Evolutionary conservation across 2,888 invertebrate species (phyloP), one percentile per base, ranked within the genome.

Genomic region (Eupeodes luniger): DNA sequence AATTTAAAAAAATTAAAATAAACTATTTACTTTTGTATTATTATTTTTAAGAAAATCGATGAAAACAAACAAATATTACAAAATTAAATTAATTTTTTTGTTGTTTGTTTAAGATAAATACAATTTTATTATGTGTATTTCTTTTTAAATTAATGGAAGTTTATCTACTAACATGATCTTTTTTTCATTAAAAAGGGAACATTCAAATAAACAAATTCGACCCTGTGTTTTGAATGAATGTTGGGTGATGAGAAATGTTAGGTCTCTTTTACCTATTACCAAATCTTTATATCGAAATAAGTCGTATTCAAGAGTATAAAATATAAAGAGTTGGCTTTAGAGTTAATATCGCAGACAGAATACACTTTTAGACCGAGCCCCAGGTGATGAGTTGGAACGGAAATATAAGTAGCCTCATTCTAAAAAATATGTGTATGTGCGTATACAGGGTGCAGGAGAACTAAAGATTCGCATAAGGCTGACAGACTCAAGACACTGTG

Each of bases 361-460:
- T 44, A 64, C 19, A 47, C 19, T 16, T 64, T 57, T 6, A 62
- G 77, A 74, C 51, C 69, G 64, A 85, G 80, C 85, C 80, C 85
- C 85, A 85, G 59, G 36, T 44, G 55, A 55, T 9, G 44, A 47
- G 44, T 64, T 14, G 59, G 77, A 82, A 79, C 78, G 78, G 74
- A 86, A 82, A 82, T 69, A 85, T 62, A 82, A 79, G 78, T 74
- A 40, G 81, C 78, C 75, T 67, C 53, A 51, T 74, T 69, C 62
- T 69, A 59, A 78, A 82, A 78, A 74, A 51, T 57, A 49, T 11
- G 12, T 47, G 47, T 14, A 49, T 55, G 44, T 55, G n/a, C 36
- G 67, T 12, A 5, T 62, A 86, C 82, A 86, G 86, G 86, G 86
- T 86, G 86, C 12, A 51, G 44, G 34, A 49, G 16, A 72, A 81